Conservation (phyloP, 2,888 invertebrate species). For the Alentia gelatinosa region DNA sequence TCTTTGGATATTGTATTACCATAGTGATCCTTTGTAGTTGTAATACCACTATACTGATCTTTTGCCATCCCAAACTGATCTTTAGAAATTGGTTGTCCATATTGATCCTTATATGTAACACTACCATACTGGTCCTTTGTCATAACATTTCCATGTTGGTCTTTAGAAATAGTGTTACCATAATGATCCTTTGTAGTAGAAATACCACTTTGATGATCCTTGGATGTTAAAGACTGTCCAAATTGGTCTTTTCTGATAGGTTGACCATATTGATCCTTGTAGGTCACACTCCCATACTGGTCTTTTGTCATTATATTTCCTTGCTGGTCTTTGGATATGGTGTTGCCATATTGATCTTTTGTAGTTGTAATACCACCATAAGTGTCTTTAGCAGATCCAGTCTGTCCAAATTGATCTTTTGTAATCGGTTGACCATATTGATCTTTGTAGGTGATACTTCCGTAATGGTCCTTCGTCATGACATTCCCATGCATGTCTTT, state of each 20-base stretch:
- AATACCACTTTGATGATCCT: not conserved
- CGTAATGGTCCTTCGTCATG: constrained; percentile 11
- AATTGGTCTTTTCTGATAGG: not conserved
- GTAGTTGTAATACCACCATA: not conserved
- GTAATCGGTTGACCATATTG: not conserved
- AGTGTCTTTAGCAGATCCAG: not conserved
- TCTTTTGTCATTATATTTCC: constrained; percentile 5
- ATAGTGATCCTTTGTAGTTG: constrained; percentile 5
- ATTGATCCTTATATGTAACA: not conserved
- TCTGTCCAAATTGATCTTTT: not conserved
- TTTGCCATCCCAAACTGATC: not conserved
- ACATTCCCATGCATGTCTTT: constrained; percentile 27
- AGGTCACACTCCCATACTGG: not conserved
- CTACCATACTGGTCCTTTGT: constrained; percentile 20
- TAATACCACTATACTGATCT: not conserved
- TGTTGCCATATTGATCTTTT: constrained; percentile 3
- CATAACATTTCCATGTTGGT: not conserved
- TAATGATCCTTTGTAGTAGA: constrained; percentile 6
- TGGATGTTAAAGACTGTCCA: not conserved
- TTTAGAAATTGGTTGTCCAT: no score
- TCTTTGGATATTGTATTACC: not conserved
- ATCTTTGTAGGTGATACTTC: not conserved
- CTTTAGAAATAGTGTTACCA: not conserved
- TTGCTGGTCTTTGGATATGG: not conserved
- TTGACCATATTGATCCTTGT: not conserved